Base-by-base conservation (phyloP, 1,140 invertebrate species). In the Magallana ariakensis region DNA sequence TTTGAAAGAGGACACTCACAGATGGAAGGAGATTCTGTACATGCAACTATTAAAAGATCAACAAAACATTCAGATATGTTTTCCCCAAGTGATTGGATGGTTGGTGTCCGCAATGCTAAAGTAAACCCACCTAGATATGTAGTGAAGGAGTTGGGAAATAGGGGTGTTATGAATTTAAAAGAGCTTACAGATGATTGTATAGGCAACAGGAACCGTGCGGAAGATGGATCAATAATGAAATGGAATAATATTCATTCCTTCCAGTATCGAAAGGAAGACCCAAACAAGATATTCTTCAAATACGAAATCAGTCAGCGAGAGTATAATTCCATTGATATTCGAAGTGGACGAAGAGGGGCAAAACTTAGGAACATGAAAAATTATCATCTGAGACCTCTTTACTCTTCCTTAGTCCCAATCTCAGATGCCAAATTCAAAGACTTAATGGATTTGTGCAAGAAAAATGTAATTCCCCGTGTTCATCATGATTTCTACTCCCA, bases 1-100 rank as follows among this genome's bases (percentile, higher is more conserved):
- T 87, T 87, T 66, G 75, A 87, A 82, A 46, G 70, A 16, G 87
- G 83, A 22, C 87, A 85, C 33, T 85, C 66, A 81, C 83, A 87
- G 82, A 85, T 85, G 84, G 84, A 87, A 54, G 75, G 83, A 22
- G 87, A 87, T 56, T 87, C 83, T 55, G 87, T 87, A 8, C 87
- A 87, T 85, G 70, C 87, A 4, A 85, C 56, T 8, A 82, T 85
- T 33, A 4, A 33, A 33, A 33, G 22, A 75, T 85, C 60, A 80
- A 83, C 54, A 11, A 62, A 19, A 85, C 84, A 66, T 62, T 80
- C 16, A 85, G 81, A 54, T n/a, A 62, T 80, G 75, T 85, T 53
- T 60, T 87, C 16, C 66, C 75, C 33, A 33, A 33, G 33, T 33
- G 33, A 33, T 33, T 33, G 33, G 33, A 33, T 33, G 0, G 33